phyloP scores from a whole-genome alignment of 2,113 vertebrate genomes.

The Podarcis muralis region DNA sequence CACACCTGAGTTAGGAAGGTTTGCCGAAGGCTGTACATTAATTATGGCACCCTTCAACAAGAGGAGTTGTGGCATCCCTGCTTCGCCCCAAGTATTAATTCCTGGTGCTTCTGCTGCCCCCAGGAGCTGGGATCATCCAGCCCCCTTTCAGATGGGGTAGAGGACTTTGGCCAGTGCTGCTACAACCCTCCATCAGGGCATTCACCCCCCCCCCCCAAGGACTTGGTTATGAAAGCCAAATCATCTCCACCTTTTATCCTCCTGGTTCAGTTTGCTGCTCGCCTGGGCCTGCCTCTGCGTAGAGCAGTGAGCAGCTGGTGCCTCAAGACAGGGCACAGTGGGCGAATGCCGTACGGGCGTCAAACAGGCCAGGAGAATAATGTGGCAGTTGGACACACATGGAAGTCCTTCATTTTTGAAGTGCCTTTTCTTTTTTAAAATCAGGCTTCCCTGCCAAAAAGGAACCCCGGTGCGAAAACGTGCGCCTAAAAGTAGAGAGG shows the following conservation, averaged over 20 bases:
- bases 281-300: too few species aligned
- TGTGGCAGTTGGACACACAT: not conserved
- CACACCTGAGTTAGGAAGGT: not conserved
- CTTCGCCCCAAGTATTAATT: not conserved
- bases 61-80: not conserved
- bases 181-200: too few species aligned
- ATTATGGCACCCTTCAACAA: not conserved
- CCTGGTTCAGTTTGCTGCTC: not conserved
- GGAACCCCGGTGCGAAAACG: slow-evolving; percentile 2
- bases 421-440: slow-evolving; percentile 46
- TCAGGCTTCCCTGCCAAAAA: not conserved
- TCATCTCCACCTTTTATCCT: not conserved
- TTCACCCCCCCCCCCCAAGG: too few species aligned
- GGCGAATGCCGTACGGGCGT: too few species aligned
- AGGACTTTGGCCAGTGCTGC: not conserved
- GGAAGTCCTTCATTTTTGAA: slow-evolving; percentile 47
- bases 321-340: too few species aligned
- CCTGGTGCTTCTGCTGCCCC: not conserved
- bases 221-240: not conserved
- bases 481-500: not conserved
- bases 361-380: too few species aligned
- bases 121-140: too few species aligned
- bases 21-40: not conserved
- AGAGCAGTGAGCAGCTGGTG: not conserved
- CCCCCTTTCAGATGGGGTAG: not conserved